Conservation (phyloP, 1,140 invertebrate species). For the Drosophila jambulina region DNA sequence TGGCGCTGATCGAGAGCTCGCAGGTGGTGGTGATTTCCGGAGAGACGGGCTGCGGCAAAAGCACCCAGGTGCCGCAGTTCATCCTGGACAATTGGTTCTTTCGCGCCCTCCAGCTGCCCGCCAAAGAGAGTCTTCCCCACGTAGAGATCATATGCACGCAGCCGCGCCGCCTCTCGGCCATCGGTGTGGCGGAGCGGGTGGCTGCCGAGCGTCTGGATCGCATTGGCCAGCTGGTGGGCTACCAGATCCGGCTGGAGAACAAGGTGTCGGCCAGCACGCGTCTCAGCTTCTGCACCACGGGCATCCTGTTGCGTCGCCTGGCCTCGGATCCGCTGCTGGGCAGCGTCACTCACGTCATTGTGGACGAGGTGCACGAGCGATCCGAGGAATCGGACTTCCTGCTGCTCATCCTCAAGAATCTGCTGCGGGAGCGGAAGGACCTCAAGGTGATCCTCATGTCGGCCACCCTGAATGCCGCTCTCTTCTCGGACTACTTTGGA, state of each 20-base stretch:
- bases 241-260: conserved; percentile 93
- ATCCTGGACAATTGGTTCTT: conserved; percentile 92
- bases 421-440: conserved; percentile 89
- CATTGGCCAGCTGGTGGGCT: conserved; percentile 93
- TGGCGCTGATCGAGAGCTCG: conserved; percentile 88
- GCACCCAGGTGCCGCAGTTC: conserved; percentile 96
- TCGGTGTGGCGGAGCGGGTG: conserved; percentile 96
- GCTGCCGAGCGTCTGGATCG: conserved; percentile 93
- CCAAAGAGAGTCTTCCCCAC: conserved; percentile 60
- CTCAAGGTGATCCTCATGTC: conserved; percentile 95
- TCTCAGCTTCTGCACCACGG: conserved; percentile 95
- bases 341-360: conserved; percentile 91
- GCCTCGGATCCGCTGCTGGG: conserved; percentile 90
- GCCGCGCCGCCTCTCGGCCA: conserved; percentile 95
- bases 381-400: conserved; percentile 95
- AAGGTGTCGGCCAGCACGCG: conserved; percentile 92
- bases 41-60: conserved; percentile 95
- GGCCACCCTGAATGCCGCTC: conserved; percentile 92
- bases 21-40: conserved; percentile 93
- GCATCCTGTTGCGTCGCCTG: conserved; percentile 93
- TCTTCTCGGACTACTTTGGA: conserved; percentile 93
- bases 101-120: conserved; percentile 33
- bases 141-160: conserved; percentile 94
- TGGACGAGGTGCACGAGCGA: conserved; percentile 97
- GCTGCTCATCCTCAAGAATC: conserved; percentile 91